These are phyloP conservation scores for Dendrolimus houi DNA, from an alignment of 2,888 invertebrate genomes.

Conservation along the genomic window DNA sequence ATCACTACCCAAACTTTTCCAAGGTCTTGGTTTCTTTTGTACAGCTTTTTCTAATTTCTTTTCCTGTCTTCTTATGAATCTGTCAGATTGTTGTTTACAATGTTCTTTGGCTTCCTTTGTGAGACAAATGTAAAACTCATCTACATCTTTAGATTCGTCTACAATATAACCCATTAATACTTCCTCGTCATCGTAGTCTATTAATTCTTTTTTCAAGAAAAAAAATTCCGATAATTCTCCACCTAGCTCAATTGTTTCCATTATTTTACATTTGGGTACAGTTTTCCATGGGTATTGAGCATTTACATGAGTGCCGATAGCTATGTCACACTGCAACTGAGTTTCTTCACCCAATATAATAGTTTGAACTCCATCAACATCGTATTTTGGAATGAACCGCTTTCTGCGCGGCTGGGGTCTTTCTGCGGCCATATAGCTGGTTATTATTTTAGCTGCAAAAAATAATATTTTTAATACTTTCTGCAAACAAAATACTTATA, in stretches of 20 bases:
- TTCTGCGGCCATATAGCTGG: conserved; percentile 26
- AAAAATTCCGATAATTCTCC: conserved; percentile 68
- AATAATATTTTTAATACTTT: conserved; percentile 4
- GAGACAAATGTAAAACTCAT: conserved; percentile 83
- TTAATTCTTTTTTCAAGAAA: conserved; percentile 46
- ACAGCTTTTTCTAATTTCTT: conserved; percentile 75
- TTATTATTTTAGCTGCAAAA: conserved; percentile 31
- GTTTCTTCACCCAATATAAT: conserved; percentile 73
- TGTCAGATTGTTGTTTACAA: conserved; percentile 65
- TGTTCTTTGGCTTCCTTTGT: conserved; percentile 74
- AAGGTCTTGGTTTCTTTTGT: conserved; percentile 71
- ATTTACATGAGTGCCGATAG: conserved; percentile 81
- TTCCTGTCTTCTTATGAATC: conserved; percentile 74
- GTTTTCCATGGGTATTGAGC: conserved; percentile 85
- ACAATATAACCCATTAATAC: conserved; percentile 81
- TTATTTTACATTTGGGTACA: conserved; percentile 76
- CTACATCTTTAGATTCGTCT: conserved; percentile 75
- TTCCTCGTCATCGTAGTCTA: conserved; percentile 50
- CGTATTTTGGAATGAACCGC: conserved; percentile 63
- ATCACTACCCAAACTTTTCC: conserved; percentile 81
- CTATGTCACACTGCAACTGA: conserved; percentile 78
- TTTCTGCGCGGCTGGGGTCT: conserved; percentile 49
- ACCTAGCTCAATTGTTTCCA: conserved; percentile 77
- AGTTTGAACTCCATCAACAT: conserved; percentile 74
- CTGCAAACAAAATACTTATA: not conserved